phyloP scores from a whole-genome alignment of 2,888 invertebrate genomes.

The Andrena praecox region DNA sequence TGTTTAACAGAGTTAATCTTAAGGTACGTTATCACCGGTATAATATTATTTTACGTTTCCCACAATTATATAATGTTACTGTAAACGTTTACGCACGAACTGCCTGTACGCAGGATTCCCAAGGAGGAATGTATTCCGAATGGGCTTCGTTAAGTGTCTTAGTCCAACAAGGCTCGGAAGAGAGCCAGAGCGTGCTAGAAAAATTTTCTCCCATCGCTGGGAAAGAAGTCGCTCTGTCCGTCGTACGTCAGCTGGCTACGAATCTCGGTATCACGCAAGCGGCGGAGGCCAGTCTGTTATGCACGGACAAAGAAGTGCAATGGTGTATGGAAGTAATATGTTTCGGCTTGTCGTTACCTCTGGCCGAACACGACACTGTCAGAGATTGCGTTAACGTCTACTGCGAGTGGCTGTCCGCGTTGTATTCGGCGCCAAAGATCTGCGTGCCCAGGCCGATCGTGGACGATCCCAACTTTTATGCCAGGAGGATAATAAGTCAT shows the following conservation, averaged over 20 bases:
- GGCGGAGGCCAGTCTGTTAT: constrained; percentile 93
- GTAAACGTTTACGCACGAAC: background rate
- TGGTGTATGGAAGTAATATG: constrained; percentile 96
- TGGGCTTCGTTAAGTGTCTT: constrained; percentile 91
- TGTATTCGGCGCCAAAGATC: constrained; percentile 93
- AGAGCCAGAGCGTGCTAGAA: constrained; percentile 91
- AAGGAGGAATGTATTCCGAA: constrained; percentile 93
- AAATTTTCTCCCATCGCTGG: constrained; percentile 91
- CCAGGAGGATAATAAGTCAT: constrained; percentile 95
- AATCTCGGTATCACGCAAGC: constrained; percentile 91
- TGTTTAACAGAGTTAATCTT: constrained; percentile 92
- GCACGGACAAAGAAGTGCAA: constrained; percentile 94
- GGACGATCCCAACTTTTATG: constrained; percentile 95
- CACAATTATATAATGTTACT: background rate
- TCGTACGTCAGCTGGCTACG: constrained; percentile 91
- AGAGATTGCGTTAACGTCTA: constrained; percentile 98
- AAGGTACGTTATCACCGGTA: constrained; percentile 86
- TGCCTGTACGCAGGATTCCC: constrained; percentile 85
- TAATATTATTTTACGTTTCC: background rate
- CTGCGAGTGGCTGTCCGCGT: constrained; percentile 97
- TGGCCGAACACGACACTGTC: constrained; percentile 96
- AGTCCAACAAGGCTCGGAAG: constrained; percentile 88
- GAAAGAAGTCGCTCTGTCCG: constrained; percentile 92
- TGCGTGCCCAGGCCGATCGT: constrained; percentile 95
- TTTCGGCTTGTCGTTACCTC: constrained; percentile 95